Percentiles rank a stretch among this genome's conserved stretches.
Conservation (phyloP, 2,888 invertebrate species). For the Spodoptera exigua region DNA sequence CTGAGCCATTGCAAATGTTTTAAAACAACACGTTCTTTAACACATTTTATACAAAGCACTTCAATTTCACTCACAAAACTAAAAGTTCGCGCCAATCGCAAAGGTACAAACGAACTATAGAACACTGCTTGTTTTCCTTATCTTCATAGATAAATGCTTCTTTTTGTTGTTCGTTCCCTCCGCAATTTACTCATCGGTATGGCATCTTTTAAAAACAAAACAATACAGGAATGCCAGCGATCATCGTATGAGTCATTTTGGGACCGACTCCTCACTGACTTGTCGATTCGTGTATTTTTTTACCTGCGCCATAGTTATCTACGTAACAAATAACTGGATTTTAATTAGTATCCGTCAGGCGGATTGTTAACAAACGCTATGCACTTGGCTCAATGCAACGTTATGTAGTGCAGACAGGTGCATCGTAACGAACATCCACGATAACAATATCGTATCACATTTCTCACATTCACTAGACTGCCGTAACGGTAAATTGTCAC, state of each 20-base stretch:
- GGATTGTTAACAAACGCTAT: slow-evolving; percentile 70
- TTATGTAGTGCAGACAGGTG: slow-evolving; percentile 86
- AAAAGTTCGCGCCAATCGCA: slow-evolving; percentile 47
- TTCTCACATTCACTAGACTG: slow-evolving; percentile 74
- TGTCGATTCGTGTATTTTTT: slow-evolving; percentile 70
- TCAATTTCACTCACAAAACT: slow-evolving; percentile 15
- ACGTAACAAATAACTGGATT: slow-evolving; percentile 76
- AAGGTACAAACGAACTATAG: slow-evolving; percentile 48
- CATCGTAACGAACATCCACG: slow-evolving; percentile 79
- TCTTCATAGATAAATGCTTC: slow-evolving; percentile 54
- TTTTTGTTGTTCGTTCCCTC: slow-evolving; percentile 55
- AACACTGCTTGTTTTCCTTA: slow-evolving; percentile 49
- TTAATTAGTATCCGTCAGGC: slow-evolving; percentile 66
- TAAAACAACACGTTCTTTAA: slow-evolving; percentile 42
- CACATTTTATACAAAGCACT: slow-evolving; percentile 45
- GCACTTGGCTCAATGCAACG: slow-evolving; percentile 70
- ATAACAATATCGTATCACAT: slow-evolving; percentile 74
- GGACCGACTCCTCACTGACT: slow-evolving; percentile 71
- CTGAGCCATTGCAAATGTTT: slow-evolving; percentile 76
- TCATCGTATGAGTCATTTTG: slow-evolving; percentile 85
- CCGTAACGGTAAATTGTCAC: slow-evolving; percentile 81
- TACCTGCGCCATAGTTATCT: slow-evolving; percentile 72
- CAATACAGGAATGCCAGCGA: slow-evolving; percentile 78
- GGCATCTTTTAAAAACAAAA: slow-evolving; percentile 84
- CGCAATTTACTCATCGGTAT: slow-evolving; percentile 77